Base-by-base conservation (phyloP, 2,888 invertebrate genomes). In the Pandemis corylana region DNA sequence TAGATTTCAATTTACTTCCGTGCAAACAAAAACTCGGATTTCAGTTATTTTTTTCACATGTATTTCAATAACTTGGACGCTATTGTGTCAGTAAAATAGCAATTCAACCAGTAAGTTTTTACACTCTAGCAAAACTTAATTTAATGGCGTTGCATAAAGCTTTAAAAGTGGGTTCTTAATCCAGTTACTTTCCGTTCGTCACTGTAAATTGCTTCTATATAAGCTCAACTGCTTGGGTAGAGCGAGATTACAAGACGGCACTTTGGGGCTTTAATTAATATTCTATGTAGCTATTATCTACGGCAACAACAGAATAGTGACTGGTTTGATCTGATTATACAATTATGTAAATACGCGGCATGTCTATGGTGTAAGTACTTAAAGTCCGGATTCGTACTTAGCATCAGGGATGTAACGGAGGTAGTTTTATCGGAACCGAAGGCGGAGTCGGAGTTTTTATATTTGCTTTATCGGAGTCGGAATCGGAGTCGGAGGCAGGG, bases 221-320 rank as follows among this genome's bases (percentile, higher is more conserved):
- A 61, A 28, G 49, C 61, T 68, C 53, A 56, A 36, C 28, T 73
- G 53, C 53, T 68, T 3, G 69, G 56, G 69, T 69, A 44, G 51
- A 42, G 51, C 42, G 51, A 66, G 74, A 74, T 69, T 66, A 74
- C 74, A 69, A 70, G 65, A 15, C 65, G 64, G 64, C 73, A 70
- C 74, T 74, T 69, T 69, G 74, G 65, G 61, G 74, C 69, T 65
- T 74, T 65, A 69, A 74, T 74, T 69, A 74, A 74, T 74, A 74
- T 74, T 74, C 74, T 66, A 70, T 74, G 69, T 73, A 69, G 69
- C 74, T 68, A 74, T 74, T 69, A 74, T 74, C 69, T 74, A 65
- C 49, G 64, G 42, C 63, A 56, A 66, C 68, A 72, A 74, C 69
- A 70, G 69, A 66, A 65, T 68, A 73, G 68, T 53, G 53, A 74